These are phyloP conservation scores for Ophthalmolycus amberensis DNA, from an alignment of 2,113 vertebrate genomes.

Conservation along the genomic window DNA sequence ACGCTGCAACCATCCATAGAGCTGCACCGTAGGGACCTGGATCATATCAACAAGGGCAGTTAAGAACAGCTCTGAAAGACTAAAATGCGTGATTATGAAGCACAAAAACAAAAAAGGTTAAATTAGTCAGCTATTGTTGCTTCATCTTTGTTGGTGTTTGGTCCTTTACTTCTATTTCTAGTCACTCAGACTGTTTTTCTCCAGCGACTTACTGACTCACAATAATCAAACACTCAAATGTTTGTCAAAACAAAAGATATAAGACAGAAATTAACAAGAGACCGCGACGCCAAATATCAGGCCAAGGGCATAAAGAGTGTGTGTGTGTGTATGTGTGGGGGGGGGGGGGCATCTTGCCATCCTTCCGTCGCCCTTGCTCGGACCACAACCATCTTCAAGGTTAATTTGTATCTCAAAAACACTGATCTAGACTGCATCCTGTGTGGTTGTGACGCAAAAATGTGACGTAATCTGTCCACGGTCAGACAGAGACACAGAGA, in stretches of 20 bases:
- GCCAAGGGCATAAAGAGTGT: not conserved
- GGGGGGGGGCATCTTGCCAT: too few species aligned
- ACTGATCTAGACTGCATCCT: not conserved
- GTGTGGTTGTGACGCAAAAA: not conserved
- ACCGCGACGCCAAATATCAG: not conserved
- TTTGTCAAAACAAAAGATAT: conserved; percentile 45
- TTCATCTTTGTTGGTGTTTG: conserved; percentile 2
- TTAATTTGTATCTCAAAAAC: not conserved
- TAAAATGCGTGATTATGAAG: conserved; percentile 21
- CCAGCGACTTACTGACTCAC: not conserved
- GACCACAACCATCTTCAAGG: not conserved
- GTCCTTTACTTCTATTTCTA: conserved; percentile 37
- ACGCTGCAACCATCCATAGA: not conserved
- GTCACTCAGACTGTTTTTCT: conserved; percentile 20
- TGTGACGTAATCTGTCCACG: not conserved
- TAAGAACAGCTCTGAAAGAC: conserved; percentile 14
- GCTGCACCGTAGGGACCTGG: not conserved
- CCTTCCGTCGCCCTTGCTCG: too few species aligned
- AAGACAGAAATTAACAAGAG: conserved; percentile 30
- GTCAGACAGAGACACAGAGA: not conserved
- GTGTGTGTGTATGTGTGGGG: not conserved
- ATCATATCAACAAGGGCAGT: conserved; percentile 6
- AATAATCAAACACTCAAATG: conserved; percentile 10
- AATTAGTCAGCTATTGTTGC: conserved; percentile 5
- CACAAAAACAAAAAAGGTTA: not conserved